These are phyloP conservation scores for Cromileptes altivelis DNA, from an alignment of 2,113 vertebrate species.

Conservation along the genomic window DNA sequence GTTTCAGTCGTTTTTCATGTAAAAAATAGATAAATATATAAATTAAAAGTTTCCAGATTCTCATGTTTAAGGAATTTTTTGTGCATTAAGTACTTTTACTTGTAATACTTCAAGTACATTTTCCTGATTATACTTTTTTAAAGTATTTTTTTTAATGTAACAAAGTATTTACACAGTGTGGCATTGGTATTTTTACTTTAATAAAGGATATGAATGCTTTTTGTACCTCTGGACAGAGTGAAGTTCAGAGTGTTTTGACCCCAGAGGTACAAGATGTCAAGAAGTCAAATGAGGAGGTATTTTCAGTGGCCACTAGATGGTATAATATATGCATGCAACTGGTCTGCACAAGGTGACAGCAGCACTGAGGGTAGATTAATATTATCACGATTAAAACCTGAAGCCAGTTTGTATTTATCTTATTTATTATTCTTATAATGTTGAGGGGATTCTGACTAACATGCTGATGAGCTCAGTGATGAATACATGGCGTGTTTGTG, in stretches of 20 bases:
- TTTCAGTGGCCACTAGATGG: conserved; percentile 79
- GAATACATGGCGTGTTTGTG: neutral
- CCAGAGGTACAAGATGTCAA: conserved; percentile 35
- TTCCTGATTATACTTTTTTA: too few relatives aligned
- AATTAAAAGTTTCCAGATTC: too few relatives aligned
- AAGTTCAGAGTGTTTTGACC: conserved; percentile 19
- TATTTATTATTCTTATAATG: neutral
- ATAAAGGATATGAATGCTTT: too few relatives aligned
- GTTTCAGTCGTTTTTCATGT: too few relatives aligned
- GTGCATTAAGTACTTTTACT: too few relatives aligned
- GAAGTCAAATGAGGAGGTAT: conserved; percentile 47
- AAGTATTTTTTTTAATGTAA: too few relatives aligned
- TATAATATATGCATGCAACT: conserved; percentile 63
- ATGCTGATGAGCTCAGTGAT: neutral
- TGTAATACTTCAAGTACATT: too few relatives aligned
- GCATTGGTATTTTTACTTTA: too few relatives aligned
- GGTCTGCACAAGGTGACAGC: conserved; percentile 25
- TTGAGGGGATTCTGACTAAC: neutral
- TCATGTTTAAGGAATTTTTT: too few relatives aligned
- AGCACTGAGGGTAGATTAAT: neutral
- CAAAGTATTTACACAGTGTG: too few relatives aligned
- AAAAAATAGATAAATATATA: too few relatives aligned
- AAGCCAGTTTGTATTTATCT: neutral
- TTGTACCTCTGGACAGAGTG: too few relatives aligned
- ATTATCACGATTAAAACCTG: neutral